phyloP scores from a whole-genome alignment of 1,140 invertebrate species.

The Heliconius nattereri region DNA sequence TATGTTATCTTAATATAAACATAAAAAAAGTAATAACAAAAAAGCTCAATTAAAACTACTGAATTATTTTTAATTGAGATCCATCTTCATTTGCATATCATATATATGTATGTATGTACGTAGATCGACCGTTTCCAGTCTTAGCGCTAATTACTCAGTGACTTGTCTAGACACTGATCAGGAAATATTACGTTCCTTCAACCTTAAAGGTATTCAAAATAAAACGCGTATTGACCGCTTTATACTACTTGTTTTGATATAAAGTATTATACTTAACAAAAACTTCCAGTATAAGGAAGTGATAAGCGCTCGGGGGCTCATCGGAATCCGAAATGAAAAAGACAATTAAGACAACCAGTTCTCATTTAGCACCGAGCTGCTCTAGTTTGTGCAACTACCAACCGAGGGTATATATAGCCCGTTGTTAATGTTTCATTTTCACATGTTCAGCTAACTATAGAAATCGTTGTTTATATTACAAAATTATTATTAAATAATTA shows the following conservation, averaged over 20 bases:
- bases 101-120: neutral
- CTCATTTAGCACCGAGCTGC: slow-evolving; percentile 19
- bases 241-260: slow-evolving; percentile 10
- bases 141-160: neutral
- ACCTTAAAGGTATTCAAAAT: slow-evolving; percentile 25
- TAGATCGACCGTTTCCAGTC: neutral
- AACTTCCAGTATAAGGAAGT: slow-evolving; percentile 38
- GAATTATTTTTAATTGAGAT: neutral
- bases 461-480: too few relatives aligned
- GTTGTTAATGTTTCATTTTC: neutral
- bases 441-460: too few relatives aligned
- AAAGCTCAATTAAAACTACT: neutral
- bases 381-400: slow-evolving; percentile 26
- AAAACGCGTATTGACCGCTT: slow-evolving; percentile 19
- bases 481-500: too few relatives aligned
- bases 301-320: slow-evolving; percentile 32
- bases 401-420: neutral
- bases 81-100: neutral
- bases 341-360: slow-evolving; percentile 36
- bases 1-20: too few relatives aligned
- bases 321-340: slow-evolving; percentile 31
- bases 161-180: slow-evolving; percentile 15
- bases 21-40: neutral
- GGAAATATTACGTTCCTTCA: slow-evolving; percentile 25
- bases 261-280: neutral